Evolutionary conservation across 2,113 vertebrate species (phyloP).

Genomic region (Tichodroma muraria): DNA sequence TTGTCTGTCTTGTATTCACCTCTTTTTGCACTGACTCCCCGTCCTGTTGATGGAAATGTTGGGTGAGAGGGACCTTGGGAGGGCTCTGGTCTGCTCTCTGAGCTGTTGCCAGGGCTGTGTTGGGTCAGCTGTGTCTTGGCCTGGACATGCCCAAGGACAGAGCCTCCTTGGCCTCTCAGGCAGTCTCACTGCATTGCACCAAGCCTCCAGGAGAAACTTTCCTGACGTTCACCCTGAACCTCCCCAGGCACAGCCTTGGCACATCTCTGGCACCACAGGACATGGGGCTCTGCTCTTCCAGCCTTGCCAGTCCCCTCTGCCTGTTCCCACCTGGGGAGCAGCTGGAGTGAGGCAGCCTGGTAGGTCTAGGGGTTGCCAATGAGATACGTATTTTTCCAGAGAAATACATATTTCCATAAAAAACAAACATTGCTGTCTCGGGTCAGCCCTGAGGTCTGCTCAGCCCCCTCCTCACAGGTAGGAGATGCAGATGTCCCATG

Average conservation of each 20-base stretch:
- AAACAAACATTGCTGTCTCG: neutral
- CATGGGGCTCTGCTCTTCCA: neutral
- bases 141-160: neutral
- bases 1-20: neutral
- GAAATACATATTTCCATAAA: neutral
- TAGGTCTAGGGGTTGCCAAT: neutral
- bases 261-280: no score
- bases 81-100: neutral
- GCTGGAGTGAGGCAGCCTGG: neutral
- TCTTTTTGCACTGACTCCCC: neutral
- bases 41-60: neutral
- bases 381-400: neutral
- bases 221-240: neutral
- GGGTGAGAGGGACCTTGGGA: neutral
- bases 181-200: neutral
- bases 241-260: no score
- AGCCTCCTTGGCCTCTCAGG: rapidly evolving
- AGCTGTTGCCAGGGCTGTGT: neutral
- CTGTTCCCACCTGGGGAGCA: neutral
- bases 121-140: neutral
- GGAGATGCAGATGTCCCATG: neutral
- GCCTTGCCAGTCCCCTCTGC: neutral
- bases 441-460: neutral
- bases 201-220: no score
- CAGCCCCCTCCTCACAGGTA: neutral